A percentile compares a stretch with the other conserved stretches of the same genome.
Conservation (phyloP, 1,140 invertebrate genomes). For the Limonius californicus region DNA sequence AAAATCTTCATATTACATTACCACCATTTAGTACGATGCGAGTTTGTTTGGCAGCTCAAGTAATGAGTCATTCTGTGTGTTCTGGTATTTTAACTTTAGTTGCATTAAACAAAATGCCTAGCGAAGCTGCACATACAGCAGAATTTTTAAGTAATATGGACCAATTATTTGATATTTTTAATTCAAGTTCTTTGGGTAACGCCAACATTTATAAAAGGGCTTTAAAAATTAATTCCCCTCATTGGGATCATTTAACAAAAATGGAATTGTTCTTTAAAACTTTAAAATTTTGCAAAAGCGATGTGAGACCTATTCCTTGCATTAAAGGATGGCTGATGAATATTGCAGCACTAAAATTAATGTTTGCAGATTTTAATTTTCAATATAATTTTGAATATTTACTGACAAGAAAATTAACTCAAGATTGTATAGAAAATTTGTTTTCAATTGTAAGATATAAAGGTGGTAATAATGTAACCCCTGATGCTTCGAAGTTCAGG, state of each 20-base stretch:
- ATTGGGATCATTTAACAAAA: too few species aligned
- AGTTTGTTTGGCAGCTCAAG: too few species aligned
- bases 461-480: constrained; percentile 8
- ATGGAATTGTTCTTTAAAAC: not conserved
- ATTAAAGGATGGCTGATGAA: constrained; percentile 18
- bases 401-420: constrained; percentile 21
- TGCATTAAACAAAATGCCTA: too few species aligned
- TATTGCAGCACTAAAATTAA: constrained; percentile 11
- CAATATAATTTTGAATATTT: constrained; percentile 14
- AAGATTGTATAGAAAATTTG: constrained; percentile 27
- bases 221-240: too few species aligned
- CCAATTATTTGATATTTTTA: too few species aligned
- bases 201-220: too few species aligned
- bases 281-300: constrained; percentile 4
- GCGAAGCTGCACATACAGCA: too few species aligned
- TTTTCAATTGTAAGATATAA: constrained; percentile 7
- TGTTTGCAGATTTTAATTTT: constrained; percentile 18
- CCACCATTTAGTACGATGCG: too few species aligned
- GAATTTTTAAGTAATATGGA: too few species aligned
- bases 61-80: too few species aligned
- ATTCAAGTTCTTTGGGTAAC: not conserved
- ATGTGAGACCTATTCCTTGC: constrained; percentile 3
- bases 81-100: too few species aligned
- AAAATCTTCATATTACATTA: too few species aligned
- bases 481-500: not conserved